A percentile compares a stretch with the other conserved stretches of the same genome.
Conservation (phyloP, 2,113 vertebrate genomes). For the Coturnix japonica region DNA sequence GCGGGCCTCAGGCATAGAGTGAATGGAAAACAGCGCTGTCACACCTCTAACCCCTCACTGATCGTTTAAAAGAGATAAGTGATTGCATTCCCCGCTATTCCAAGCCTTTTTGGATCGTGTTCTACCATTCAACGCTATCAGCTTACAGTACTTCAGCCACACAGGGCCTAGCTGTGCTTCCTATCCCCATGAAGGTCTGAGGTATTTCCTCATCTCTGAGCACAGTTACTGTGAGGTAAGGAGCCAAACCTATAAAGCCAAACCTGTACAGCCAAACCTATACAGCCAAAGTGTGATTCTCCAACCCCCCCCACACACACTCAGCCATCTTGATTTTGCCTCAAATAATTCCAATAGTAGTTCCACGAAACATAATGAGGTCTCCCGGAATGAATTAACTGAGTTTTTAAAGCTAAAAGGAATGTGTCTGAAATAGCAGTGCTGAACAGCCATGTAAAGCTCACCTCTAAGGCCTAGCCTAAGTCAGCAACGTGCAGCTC, state of each 20-base stretch:
- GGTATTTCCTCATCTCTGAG: not conserved
- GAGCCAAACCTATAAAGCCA: too few species aligned
- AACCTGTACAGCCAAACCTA: not conserved
- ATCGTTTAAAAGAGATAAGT: fast-evolving
- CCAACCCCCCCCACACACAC: fast-evolving
- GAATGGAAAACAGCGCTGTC: too few species aligned
- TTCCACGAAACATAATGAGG: not conserved
- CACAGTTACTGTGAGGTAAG: not conserved
- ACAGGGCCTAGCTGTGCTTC: fast-evolving
- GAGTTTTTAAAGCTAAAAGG: not conserved
- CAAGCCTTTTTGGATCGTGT: not conserved
- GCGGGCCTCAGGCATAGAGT: too few species aligned
- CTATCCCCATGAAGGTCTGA: not conserved
- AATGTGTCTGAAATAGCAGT: not conserved
- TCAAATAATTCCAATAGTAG: not conserved
- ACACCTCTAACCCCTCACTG: not conserved
- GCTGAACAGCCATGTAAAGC: not conserved
- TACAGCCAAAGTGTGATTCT: fast-evolving
- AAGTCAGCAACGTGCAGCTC: fast-evolving
- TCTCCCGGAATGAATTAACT: not conserved
- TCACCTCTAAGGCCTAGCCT: not conserved
- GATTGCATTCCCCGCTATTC: fast-evolving
- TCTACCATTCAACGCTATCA: fast-evolving
- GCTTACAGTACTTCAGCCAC: fast-evolving
- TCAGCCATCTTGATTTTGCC: not conserved